These are phyloP conservation scores for Nasonia vitripennis DNA, from an alignment of 1,140 invertebrate species.

Conservation along the genomic window DNA sequence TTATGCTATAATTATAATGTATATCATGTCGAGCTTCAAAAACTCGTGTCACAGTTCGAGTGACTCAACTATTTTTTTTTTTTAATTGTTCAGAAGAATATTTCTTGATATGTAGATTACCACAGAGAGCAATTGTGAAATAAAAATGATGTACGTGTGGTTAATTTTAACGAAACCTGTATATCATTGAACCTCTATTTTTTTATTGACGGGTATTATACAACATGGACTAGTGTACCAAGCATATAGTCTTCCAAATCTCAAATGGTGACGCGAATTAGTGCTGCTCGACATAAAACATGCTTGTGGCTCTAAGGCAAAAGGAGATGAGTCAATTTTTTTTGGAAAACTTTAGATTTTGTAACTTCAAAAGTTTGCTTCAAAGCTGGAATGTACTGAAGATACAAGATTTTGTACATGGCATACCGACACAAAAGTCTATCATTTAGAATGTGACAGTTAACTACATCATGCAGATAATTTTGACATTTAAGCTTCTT, in stretches of 20 bases:
- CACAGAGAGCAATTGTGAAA: neutral
- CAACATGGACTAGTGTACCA: neutral
- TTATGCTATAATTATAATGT: neutral
- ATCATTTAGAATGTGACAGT: too few species aligned
- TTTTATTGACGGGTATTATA: neutral
- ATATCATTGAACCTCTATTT: neutral
- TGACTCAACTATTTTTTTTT: neutral
- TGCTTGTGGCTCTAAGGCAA: too few species aligned
- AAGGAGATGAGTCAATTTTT: too few species aligned
- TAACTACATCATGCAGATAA: too few species aligned
- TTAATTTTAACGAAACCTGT: neutral
- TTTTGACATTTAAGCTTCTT: too few species aligned
- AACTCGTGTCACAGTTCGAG: neutral
- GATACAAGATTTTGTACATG: too few species aligned
- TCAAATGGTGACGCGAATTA: neutral
- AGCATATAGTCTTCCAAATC: conserved; percentile 13
- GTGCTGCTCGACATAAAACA: neutral
- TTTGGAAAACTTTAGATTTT: too few species aligned
- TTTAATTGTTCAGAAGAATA: neutral
- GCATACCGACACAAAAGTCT: too few species aligned
- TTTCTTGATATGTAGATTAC: neutral
- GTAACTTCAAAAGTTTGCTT: too few species aligned
- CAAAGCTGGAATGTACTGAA: too few species aligned
- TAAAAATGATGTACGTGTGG: neutral
- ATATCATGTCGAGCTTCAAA: neutral